Percentiles rank a stretch among this genome's conserved stretches.
phyloP scores from a whole-genome alignment of 2,113 vertebrate genomes.

The Charadrius vociferus region DNA sequence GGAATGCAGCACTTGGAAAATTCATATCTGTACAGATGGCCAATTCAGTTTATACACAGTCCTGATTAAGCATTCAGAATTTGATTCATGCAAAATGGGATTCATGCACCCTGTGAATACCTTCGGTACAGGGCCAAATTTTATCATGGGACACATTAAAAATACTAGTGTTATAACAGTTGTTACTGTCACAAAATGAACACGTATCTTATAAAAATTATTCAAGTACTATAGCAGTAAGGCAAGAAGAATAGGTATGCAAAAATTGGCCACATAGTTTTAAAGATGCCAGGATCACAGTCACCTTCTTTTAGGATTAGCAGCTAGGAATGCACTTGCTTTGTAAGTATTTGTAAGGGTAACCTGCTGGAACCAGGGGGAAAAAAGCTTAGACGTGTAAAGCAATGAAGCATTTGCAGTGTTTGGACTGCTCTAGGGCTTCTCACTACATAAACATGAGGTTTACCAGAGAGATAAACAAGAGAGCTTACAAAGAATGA shows the following conservation, averaged over 20 bases:
- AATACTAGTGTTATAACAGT: background rate
- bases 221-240: background rate
- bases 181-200: background rate
- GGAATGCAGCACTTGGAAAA: background rate
- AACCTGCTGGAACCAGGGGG: background rate
- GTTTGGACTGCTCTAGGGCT: background rate
- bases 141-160: background rate
- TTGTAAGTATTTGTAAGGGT: background rate
- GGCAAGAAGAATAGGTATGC: background rate
- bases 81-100: background rate
- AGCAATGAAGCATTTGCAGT: background rate
- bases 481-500: slow-evolving; percentile 91
- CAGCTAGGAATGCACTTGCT: background rate
- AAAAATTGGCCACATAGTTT: background rate
- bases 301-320: background rate
- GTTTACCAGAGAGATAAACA: too few species aligned
- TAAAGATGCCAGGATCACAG: background rate
- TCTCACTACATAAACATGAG: background rate
- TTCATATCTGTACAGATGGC: background rate
- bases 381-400: background rate
- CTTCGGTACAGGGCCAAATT: background rate
- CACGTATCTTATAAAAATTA: background rate
- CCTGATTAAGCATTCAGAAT: slow-evolving; percentile 9
- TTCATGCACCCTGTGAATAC: background rate
- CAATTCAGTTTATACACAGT: background rate